Evolutionary conservation across 2,888 invertebrate species (phyloP).

Genomic region (Athalia circularis): DNA sequence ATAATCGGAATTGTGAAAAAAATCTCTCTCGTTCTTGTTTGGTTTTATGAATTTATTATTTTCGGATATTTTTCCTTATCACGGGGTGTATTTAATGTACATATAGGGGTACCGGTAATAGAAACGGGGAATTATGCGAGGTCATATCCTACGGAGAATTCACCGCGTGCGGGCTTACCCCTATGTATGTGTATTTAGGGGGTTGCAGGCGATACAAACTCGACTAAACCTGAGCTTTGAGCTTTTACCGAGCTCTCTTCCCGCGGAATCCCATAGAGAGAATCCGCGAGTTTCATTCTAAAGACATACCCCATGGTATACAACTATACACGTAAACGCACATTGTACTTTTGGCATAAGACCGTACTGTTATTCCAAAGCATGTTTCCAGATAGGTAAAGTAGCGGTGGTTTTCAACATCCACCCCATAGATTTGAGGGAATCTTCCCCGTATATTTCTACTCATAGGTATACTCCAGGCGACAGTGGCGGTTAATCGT

Average conservation of each 20-base stretch:
- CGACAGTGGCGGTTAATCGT: constrained; percentile 14
- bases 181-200: not conserved
- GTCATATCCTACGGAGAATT: constrained; percentile 16
- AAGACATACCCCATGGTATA: not conserved
- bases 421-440: not conserved
- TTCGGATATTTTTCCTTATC: constrained; percentile 45
- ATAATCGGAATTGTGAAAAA: no score
- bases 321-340: no score
- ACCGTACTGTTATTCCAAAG: constrained; percentile 32
- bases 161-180: not conserved
- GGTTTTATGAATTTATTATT: no score
- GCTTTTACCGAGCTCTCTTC: no score
- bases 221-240: no score
- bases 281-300: no score
- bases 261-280: no score
- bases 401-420: no score
- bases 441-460: no score
- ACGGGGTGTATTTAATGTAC: not conserved
- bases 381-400: constrained; percentile 28
- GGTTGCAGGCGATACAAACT: no score
- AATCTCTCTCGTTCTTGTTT: no score
- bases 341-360: constrained; percentile 3
- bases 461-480: not conserved
- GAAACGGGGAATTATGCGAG: constrained; percentile 19
- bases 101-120: not conserved